Conservation (phyloP, 2,888 invertebrate genomes). For the Meganola albula region DNA sequence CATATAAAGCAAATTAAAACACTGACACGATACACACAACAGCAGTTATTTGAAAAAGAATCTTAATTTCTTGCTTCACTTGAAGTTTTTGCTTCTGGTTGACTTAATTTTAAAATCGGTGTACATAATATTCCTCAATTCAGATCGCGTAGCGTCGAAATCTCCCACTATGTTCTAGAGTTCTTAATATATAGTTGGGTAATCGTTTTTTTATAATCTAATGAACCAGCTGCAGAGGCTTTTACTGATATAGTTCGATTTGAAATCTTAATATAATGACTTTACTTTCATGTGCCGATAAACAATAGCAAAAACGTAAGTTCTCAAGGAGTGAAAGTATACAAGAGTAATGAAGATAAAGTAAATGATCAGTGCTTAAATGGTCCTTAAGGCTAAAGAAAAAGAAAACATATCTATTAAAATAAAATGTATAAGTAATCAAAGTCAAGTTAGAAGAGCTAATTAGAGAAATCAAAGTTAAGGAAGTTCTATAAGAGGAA, state of each 20-base stretch:
- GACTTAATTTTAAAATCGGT: conserved; percentile 3
- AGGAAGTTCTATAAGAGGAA: conserved; percentile 51
- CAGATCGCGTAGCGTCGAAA: conserved; percentile 52
- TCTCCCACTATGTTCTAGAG: too few species aligned
- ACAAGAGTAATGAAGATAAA: conserved; percentile 38
- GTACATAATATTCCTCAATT: conserved; percentile 66
- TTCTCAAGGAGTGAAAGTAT: conserved; percentile 37
- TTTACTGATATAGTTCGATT: conserved; percentile 37
- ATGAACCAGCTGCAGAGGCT: conserved; percentile 65
- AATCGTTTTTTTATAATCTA: too few species aligned
- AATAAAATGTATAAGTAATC: conserved; percentile 29
- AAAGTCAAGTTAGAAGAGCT: conserved; percentile 40
- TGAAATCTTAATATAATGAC: conserved; percentile 37
- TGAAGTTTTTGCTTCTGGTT: neutral
- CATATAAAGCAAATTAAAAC: conserved; percentile 34
- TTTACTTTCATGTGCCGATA: conserved; percentile 77
- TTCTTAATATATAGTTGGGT: too few species aligned
- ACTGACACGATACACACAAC: conserved; percentile 15
- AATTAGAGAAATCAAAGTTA: conserved; percentile 41
- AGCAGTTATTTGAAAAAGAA: neutral
- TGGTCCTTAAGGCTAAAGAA: conserved; percentile 32
- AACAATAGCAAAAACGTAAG: conserved; percentile 57
- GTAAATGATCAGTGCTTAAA: conserved; percentile 48
- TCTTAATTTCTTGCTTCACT: conserved; percentile 6
- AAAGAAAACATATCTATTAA: conserved; percentile 18